Base-by-base conservation (phyloP, 2,888 invertebrate genomes). In the Trachelus tabidus region DNA sequence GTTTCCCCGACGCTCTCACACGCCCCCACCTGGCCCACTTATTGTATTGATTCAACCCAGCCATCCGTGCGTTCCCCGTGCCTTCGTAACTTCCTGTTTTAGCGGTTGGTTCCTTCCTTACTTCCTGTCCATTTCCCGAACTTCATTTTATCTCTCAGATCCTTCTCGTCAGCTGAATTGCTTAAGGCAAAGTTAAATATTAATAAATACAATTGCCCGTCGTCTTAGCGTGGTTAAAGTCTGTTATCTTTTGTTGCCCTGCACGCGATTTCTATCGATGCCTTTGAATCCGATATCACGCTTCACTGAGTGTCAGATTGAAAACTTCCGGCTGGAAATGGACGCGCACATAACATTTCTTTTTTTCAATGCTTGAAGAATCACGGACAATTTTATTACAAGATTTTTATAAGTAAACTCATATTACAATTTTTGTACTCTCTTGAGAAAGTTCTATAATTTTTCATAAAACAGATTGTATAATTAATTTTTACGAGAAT, bases 11-110 rank as follows among this genome's bases (percentile, higher is more conserved):
- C 81, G 80, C 85, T 88, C 89, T 89, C 88, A 89, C 82, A 82
- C 88, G 80, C 85, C 84, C 88, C 90, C 89, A 88, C 89, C 90
- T 90, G 89, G 85, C 87, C 88, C 89, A 88, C 90, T 90, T 90
- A 89, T 90, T 87, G 90, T 90, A 90, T 90, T 90, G 90, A 90
- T 90, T 90, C 89, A 90, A 89, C 88, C 87, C 87, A 86, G 85
- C 85, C 84, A 86, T 86, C 84, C 84, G 83, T 81, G 81, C 83
- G 84, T 86, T 87, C 79, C 82, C 85, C 84, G 82, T 83, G 83
- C 82, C 83, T 82, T 83, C 80, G 80, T 75, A 77, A 80, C 83
- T 84, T 85, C 82, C 84, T 79, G 76, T 75, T 80, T 56, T 80
- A 77, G 78, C 73, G 77, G 79, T 75, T 75, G 78, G 78, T 81